Conservation (phyloP, 1,140 invertebrate species). For the Aphaenogaster floridana region DNA sequence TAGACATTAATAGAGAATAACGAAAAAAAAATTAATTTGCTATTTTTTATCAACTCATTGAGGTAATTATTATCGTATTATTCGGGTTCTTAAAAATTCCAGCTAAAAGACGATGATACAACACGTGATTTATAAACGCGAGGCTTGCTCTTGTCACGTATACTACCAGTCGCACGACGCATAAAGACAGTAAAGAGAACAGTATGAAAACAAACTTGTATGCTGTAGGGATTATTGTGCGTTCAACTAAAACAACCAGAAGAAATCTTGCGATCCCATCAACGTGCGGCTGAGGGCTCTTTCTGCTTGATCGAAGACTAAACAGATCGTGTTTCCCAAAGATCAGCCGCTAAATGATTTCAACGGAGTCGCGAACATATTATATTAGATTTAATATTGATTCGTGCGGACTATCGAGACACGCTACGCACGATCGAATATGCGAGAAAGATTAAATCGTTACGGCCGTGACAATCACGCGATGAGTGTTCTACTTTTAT, state of each 20-base stretch:
- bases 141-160: constrained; percentile 5
- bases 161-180: background rate
- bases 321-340: constrained; percentile 83
- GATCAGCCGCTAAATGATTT: constrained; percentile 78
- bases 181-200: constrained; percentile 60
- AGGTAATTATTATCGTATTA: background rate
- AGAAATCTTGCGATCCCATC: constrained; percentile 59
- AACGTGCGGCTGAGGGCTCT: constrained; percentile 26
- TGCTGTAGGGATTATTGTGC: constrained; percentile 44
- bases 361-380: constrained; percentile 73
- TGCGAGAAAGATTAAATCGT: constrained; percentile 59
- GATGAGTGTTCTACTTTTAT: constrained; percentile 15
- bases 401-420: background rate
- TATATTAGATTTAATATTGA: constrained; percentile 65
- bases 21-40: background rate
- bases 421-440: constrained; percentile 7
- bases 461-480: background rate
- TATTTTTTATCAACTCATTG: background rate
- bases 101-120: background rate
- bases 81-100: background rate
- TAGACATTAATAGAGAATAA: background rate
- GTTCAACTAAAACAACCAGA: constrained; percentile 12
- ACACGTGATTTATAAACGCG: constrained; percentile 26
- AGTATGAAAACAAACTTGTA: constrained; percentile 70
- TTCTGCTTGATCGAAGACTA: constrained; percentile 73